Percentiles rank a stretch among this genome's conserved stretches.
phyloP scores from a whole-genome alignment of 2,797 vertebrate species.

The Coreius guichenoti region DNA sequence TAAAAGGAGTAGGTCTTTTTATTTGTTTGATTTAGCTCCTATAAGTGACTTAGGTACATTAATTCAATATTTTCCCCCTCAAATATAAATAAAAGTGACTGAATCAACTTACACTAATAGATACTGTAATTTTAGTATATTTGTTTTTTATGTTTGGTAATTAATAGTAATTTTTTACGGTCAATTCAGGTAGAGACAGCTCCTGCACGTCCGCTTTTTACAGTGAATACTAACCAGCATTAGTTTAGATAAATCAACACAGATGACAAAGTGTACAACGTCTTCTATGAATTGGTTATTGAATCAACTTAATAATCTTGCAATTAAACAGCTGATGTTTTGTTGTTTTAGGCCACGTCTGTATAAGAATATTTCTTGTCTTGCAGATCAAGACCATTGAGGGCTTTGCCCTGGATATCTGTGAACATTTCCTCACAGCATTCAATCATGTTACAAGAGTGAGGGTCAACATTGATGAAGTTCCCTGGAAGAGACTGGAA shows the following conservation, averaged over 20 bases:
- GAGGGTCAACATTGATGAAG: constrained; percentile 87
- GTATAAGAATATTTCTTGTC: constrained; percentile 27
- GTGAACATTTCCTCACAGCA: constrained; percentile 89
- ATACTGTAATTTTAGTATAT: too few relatives aligned
- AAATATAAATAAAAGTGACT: neutral
- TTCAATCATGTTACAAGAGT: constrained; percentile 87
- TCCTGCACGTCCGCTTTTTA: neutral
- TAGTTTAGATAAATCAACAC: neutral
- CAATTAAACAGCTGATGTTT: neutral
- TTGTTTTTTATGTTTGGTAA: neutral
- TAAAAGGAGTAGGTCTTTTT: constrained; percentile 85
- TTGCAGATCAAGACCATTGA: constrained; percentile 89
- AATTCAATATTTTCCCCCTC: too few relatives aligned
- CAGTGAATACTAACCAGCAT: neutral
- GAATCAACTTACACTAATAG: too few relatives aligned
- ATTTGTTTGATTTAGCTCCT: neutral
- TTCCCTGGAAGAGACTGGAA: constrained; percentile 89
- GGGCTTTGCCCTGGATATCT: constrained; percentile 89
- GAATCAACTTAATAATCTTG: neutral
- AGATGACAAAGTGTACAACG: neutral
- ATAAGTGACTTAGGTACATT: neutral
- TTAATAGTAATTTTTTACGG: neutral
- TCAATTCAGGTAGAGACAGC: neutral
- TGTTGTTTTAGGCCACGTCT: neutral
- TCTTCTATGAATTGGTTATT: neutral